Conservation (phyloP, 2,113 vertebrate species). For the Colistium nudipinnis region DNA sequence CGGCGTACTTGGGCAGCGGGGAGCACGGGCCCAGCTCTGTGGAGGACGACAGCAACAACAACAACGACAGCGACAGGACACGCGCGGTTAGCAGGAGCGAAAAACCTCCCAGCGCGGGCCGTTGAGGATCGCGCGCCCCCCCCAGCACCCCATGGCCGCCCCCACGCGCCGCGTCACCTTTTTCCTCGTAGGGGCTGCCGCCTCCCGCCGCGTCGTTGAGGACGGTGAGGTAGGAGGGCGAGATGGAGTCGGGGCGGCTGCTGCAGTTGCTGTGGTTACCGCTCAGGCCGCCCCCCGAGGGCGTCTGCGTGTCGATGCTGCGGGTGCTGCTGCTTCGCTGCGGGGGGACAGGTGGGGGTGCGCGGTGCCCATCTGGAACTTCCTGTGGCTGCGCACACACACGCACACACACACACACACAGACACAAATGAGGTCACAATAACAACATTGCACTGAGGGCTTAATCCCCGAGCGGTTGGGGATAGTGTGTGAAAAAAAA, state of each 20-base stretch:
- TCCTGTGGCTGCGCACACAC: conserved; percentile 87
- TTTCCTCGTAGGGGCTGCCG: conserved; percentile 94
- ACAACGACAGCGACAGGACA: neutral
- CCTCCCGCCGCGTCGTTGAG: conserved; percentile 87
- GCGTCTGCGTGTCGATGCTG: conserved; percentile 97
- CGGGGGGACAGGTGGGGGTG: conserved; percentile 87
- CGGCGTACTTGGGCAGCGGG: conserved; percentile 97
- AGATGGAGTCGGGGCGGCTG: conserved; percentile 94
- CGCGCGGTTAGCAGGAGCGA: no score
- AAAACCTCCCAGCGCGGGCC: no score
- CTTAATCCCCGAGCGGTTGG: conserved; percentile 4
- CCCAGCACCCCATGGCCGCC: no score
- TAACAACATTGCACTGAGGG: neutral
- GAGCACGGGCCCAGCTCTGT: conserved; percentile 95
- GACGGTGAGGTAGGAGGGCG: conserved; percentile 93
- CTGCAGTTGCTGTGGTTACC: conserved; percentile 91
- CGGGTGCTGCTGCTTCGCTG: conserved; percentile 96
- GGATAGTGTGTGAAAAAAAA: neutral
- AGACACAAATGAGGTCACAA: conserved; percentile 47
- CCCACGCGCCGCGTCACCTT: conserved; percentile 86
- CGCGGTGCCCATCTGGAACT: conserved; percentile 95
- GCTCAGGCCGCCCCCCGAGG: conserved; percentile 88
- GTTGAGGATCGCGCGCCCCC: no score
- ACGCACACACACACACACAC: conserved; percentile 21
- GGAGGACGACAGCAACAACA: conserved; percentile 25